Percentiles rank a stretch among this genome's conserved stretches.
Conservation (phyloP, 2,113 vertebrate species). For the Aythya baeri region DNA sequence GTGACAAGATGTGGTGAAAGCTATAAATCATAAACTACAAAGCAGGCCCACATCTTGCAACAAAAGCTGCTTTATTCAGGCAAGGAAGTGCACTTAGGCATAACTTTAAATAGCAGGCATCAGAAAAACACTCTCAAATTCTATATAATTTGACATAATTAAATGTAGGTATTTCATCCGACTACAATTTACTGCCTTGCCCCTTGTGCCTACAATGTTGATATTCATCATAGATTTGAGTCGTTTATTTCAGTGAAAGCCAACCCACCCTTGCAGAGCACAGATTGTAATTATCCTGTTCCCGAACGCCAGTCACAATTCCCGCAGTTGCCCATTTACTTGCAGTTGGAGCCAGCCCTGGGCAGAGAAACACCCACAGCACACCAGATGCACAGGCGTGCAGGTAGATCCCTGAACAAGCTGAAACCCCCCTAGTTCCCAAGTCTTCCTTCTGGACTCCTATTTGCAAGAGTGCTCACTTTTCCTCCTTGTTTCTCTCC, state of each 20-base stretch:
- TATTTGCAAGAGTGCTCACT: background rate
- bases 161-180: constrained; percentile 82
- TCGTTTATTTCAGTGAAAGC: constrained; percentile 79
- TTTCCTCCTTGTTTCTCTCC: background rate
- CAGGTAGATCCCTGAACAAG: background rate
- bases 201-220: constrained; percentile 78
- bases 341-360: background rate
- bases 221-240: constrained; percentile 67
- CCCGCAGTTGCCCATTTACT: constrained; percentile 28
- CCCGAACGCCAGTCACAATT: constrained; percentile 53
- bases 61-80: constrained; percentile 68
- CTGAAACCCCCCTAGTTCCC: background rate
- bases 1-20: constrained; percentile 48
- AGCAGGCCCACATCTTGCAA: constrained; percentile 54
- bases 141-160: constrained; percentile 84
- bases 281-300: constrained; percentile 75
- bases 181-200: constrained; percentile 80
- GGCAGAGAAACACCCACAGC: background rate
- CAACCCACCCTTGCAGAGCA: constrained; percentile 76
- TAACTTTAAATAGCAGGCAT: constrained; percentile 78
- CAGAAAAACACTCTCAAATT: constrained; percentile 78
- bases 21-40: constrained; percentile 53
- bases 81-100: constrained; percentile 60
- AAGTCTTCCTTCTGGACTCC: background rate
- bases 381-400: background rate